Base-by-base conservation (phyloP, 2,797 vertebrate genomes). In the Zenarchopterus dispar region DNA sequence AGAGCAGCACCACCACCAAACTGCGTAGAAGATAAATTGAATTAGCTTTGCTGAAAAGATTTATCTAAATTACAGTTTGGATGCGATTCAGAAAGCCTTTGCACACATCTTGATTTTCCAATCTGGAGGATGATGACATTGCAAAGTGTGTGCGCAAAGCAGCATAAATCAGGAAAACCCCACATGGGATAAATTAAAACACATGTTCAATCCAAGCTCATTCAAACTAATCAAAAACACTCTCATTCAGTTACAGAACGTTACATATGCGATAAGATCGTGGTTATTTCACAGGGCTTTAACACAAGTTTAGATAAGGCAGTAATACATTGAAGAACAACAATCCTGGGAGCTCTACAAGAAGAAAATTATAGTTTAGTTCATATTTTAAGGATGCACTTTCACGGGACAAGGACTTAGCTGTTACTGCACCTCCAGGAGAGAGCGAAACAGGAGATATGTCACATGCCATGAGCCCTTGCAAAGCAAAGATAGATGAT, bases 171-270 rank as follows among this genome's bases (percentile, higher is more conserved):
- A 81, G 67, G 54, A 58, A 78, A 75, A 67, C 23, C 51, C 73
- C 70, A 58, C 67, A 47, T 47, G 24, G 61, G 16, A 68, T 85
- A 80, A 84, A 80, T 62, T 81, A 73, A 88, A 86, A 84, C 84
- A 85, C 52, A 62, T 81, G 82, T 76, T 74, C 69, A 45, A 72
- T 71, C 39, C 64, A 54, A 59, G 46, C 74, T 78, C 65, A 78
- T 80, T 77, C 62, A 68, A 62, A 67, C 62, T 79, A 84, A 83
- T 64, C 43, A 56, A 75, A 81, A 84, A 82, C 82, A 79, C 60
- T 81, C 42, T 33, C 62, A 60, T 61, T 57, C 41, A 22, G 71
- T 75, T 59, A 63, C 62, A 69, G 50, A 78, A 24, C 6, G 55
- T 58, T 44, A 33, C 46, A 45, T 17, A 48, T 41, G 23, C 53